These are phyloP conservation scores for Corythaixoides concolor DNA, from an alignment of 2,113 vertebrate genomes.

Conservation along the genomic window DNA sequence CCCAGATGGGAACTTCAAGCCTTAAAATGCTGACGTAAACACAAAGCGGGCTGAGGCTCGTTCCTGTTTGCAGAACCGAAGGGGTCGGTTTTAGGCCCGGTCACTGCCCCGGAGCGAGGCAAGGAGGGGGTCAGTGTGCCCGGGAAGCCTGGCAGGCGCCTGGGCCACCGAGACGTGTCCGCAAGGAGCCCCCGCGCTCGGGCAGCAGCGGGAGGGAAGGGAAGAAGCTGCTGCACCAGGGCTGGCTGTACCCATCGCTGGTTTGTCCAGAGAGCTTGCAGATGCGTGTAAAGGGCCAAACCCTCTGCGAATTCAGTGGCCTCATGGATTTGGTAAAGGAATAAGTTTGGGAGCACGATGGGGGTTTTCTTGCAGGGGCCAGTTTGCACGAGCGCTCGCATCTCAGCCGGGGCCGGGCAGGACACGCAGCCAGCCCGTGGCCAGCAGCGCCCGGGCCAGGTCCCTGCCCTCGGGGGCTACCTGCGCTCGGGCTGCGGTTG, in stretches of 20 bases:
- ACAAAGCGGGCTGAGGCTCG: fast-evolving
- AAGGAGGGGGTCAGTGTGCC: too few species aligned
- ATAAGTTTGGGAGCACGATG: fast-evolving
- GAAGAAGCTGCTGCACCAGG: not conserved
- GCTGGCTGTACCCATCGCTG: not conserved
- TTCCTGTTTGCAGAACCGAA: not conserved
- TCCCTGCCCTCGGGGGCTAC: too few species aligned
- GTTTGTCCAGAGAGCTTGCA: not conserved
- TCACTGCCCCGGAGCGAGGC: too few species aligned
- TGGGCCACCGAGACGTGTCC: fast-evolving
- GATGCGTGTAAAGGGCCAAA: fast-evolving
- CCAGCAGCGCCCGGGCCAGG: too few species aligned
- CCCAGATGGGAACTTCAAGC: not conserved
- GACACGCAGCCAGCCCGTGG: not conserved
- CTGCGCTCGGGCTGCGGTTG: too few species aligned
- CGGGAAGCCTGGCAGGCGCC: not conserved
- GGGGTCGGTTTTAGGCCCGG: not conserved
- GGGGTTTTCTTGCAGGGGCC: too few species aligned
- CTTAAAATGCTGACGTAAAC: not conserved
- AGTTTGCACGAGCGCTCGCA: too few species aligned
- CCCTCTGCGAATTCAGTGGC: not conserved
- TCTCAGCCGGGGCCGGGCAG: too few species aligned
- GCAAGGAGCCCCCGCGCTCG: not conserved
- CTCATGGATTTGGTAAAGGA: not conserved
- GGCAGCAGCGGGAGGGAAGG: too few species aligned